A percentile compares a stretch with the other conserved stretches of the same genome.
Conservation (phyloP, 2,113 vertebrate species). For the Pomatostomus ruficeps region DNA sequence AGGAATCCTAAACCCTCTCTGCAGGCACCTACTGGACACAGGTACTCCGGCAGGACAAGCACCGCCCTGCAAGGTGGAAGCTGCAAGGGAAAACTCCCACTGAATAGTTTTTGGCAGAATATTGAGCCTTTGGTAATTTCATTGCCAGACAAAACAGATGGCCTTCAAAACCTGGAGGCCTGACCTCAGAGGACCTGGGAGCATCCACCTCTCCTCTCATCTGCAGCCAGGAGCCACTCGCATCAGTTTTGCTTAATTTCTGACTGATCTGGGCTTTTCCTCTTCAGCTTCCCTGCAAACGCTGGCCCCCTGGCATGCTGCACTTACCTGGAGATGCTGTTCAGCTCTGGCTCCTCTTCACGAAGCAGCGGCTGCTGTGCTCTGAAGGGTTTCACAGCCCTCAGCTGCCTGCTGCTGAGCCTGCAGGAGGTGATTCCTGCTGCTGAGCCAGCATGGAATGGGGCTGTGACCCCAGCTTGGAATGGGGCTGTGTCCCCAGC, state of each 20-base stretch:
- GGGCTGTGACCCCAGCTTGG: background rate
- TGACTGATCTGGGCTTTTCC: background rate
- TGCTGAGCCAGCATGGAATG: background rate
- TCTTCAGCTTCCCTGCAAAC: background rate
- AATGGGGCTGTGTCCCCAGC: too few relatives aligned
- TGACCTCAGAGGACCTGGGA: background rate
- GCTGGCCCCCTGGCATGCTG: accelerated
- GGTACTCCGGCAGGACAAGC: background rate
- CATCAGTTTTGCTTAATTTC: background rate
- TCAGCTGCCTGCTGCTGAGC: background rate
- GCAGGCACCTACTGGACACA: background rate
- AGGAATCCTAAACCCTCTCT: background rate
- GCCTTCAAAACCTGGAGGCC: background rate
- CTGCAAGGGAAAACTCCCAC: background rate
- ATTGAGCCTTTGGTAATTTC: background rate
- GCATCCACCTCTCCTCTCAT: background rate
- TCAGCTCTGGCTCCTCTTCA: background rate
- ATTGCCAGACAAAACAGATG: background rate
- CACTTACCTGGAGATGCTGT: background rate
- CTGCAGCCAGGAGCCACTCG: background rate
- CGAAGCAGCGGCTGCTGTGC: background rate
- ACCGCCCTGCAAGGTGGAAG: background rate
- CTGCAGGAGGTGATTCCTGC: background rate
- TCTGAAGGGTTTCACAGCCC: background rate
- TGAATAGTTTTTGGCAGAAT: background rate